Percentiles rank a stretch among this genome's conserved stretches.
phyloP scores from a whole-genome alignment of 1,140 invertebrate genomes.

The Drosophila tsacasi region DNA sequence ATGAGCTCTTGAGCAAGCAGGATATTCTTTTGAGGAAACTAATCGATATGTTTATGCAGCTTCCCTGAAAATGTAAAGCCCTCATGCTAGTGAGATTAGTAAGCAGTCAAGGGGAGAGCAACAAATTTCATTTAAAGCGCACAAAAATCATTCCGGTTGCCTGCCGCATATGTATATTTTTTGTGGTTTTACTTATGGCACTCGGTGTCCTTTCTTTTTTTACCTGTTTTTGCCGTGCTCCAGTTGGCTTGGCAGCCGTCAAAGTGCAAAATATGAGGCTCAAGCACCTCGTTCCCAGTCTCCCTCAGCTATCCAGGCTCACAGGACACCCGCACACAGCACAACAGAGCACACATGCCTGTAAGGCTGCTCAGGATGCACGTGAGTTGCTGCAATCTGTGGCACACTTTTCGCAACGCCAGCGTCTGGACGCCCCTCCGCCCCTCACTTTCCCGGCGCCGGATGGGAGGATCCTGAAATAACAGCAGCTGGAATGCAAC shows the following conservation, averaged over 20 bases:
- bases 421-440: background rate
- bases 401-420: conserved; percentile 44
- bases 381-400: conserved; percentile 67
- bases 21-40: too few relatives aligned
- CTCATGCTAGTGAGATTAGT: background rate
- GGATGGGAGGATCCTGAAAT: conserved; percentile 16
- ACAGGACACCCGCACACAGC: conserved; percentile 18
- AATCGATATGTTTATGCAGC: background rate
- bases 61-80: background rate
- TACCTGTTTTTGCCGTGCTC: conserved; percentile 7
- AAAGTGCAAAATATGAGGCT: conserved; percentile 62
- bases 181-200: conserved; percentile 24
- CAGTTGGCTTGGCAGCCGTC: conserved; percentile 47
- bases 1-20: too few relatives aligned
- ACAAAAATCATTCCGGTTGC: conserved; percentile 14
- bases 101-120: background rate
- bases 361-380: conserved; percentile 39
- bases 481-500: conserved; percentile 39
- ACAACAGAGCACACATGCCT: conserved; percentile 23
- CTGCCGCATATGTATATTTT: background rate
- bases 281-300: conserved; percentile 29
- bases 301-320: background rate
- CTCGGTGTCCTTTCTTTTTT: conserved; percentile 5
- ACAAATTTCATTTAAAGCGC: conserved; percentile 15
- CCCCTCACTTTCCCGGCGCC: background rate